Conservation (phyloP, 1,140 invertebrate species). For the Daktulosphaira vitifoliae region DNA sequence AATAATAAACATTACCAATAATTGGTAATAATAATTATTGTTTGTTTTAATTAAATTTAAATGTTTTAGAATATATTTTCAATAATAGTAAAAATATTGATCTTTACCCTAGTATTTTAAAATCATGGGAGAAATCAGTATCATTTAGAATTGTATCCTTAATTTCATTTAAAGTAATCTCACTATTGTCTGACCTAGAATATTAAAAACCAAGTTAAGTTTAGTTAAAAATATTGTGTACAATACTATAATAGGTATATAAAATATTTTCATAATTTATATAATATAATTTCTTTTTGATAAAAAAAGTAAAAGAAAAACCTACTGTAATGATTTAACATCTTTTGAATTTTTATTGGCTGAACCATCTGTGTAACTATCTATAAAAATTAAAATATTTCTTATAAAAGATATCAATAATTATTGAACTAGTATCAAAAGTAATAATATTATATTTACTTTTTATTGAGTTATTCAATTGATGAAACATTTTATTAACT, state of each 20-base stretch:
- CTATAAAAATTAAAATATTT: conserved; percentile 1
- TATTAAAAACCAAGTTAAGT: neutral
- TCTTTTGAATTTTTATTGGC: neutral
- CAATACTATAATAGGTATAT: neutral
- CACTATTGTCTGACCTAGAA: neutral
- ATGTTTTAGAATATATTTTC: too few relatives aligned
- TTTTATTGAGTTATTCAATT: too few relatives aligned
- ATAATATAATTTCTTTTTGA: neutral
- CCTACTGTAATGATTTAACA: neutral
- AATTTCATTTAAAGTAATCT: neutral
- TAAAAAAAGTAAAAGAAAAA: too few relatives aligned
- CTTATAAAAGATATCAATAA: neutral
- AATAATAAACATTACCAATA: too few relatives aligned
- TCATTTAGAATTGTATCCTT: neutral
- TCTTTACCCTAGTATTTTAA: neutral
- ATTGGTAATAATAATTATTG: too few relatives aligned
- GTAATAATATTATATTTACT: too few relatives aligned
- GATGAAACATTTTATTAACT: neutral
- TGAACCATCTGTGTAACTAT: conserved; percentile 1
- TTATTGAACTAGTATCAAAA: too few relatives aligned
- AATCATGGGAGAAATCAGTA: neutral
- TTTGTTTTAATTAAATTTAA: too few relatives aligned
- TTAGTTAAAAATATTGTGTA: neutral
- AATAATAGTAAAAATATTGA: too few relatives aligned
- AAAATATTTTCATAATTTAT: neutral